Conservation (phyloP, 1,140 invertebrate genomes). For the Eumaeus atala region DNA sequence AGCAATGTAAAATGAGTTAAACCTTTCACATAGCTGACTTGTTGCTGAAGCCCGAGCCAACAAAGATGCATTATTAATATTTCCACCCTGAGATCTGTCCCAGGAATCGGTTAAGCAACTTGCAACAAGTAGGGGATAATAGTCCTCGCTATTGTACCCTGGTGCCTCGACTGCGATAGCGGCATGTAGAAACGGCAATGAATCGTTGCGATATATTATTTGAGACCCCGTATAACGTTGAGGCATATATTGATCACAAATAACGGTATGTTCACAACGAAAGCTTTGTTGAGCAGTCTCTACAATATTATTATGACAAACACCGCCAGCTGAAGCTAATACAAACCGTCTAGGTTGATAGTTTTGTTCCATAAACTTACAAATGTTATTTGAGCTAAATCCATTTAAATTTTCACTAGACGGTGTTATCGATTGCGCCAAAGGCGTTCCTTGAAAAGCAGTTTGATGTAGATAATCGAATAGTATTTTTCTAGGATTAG, state of each 20-base stretch:
- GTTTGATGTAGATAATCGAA: conserved; percentile 85
- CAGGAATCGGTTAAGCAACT: conserved; percentile 40
- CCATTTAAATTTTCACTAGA: conserved; percentile 80
- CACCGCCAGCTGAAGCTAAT: conserved; percentile 90
- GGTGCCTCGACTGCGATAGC: conserved; percentile 83
- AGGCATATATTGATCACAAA: conserved; percentile 18
- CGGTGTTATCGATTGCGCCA: conserved; percentile 82
- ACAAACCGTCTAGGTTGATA: conserved; percentile 90
- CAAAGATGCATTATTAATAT: conserved; percentile 35
- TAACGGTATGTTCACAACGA: conserved; percentile 19
- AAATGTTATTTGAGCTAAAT: conserved; percentile 79
- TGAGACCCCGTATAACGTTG: conserved; percentile 76
- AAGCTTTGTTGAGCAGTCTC: conserved; percentile 69
- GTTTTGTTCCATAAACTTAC: conserved; percentile 84
- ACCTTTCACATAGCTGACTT: conserved; percentile 43
- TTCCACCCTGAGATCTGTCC: conserved; percentile 47
- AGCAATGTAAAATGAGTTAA: conserved; percentile 63
- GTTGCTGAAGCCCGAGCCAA: conserved; percentile 46
- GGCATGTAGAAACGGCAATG: conserved; percentile 82
- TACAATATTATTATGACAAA: conserved; percentile 81
- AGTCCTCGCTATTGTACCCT: conserved; percentile 36
- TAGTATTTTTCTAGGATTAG: conserved; percentile 80
- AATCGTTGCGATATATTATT: conserved; percentile 78
- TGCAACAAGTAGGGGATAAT: conserved; percentile 35
- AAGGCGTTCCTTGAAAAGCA: conserved; percentile 82